phyloP scores from a whole-genome alignment of 2,797 vertebrate species.

The Basileuterus tristriatus region DNA sequence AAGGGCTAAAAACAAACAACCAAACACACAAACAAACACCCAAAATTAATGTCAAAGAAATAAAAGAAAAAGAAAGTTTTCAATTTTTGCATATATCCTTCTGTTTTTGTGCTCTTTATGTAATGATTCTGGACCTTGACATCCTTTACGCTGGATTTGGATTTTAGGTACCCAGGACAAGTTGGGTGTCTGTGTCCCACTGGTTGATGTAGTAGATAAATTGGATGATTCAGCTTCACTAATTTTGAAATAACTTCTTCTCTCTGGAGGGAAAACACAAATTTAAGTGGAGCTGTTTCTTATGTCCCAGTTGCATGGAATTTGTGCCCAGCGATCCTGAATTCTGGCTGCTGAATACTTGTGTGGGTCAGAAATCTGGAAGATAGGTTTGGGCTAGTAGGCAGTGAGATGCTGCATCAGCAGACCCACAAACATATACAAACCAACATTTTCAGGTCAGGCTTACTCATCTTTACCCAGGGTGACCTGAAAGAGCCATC shows the following conservation, averaged over 20 bases:
- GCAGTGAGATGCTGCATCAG: neutral
- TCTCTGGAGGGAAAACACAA: neutral
- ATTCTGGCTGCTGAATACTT: neutral
- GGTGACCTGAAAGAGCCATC: neutral
- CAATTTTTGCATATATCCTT: neutral
- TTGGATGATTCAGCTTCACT: neutral
- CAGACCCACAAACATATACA: neutral
- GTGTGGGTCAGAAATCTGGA: neutral
- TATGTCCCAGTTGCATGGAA: neutral
- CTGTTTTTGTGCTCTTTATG: neutral
- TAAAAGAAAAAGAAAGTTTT: neutral
- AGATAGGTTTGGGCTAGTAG: neutral
- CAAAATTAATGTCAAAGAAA: neutral
- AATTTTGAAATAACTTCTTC: neutral
- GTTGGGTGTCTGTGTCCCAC: neutral
- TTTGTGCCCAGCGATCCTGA: neutral
- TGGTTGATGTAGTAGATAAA: neutral
- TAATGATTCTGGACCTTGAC: neutral
- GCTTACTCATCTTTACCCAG: neutral
- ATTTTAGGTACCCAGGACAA: neutral
- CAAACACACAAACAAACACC: neutral
- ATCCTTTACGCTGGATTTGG: neutral
- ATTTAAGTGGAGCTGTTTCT: neutral
- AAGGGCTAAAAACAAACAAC: neutral
- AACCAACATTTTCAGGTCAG: neutral